Conservation (phyloP, 2,797 vertebrate species). For the Sparus aurata region DNA sequence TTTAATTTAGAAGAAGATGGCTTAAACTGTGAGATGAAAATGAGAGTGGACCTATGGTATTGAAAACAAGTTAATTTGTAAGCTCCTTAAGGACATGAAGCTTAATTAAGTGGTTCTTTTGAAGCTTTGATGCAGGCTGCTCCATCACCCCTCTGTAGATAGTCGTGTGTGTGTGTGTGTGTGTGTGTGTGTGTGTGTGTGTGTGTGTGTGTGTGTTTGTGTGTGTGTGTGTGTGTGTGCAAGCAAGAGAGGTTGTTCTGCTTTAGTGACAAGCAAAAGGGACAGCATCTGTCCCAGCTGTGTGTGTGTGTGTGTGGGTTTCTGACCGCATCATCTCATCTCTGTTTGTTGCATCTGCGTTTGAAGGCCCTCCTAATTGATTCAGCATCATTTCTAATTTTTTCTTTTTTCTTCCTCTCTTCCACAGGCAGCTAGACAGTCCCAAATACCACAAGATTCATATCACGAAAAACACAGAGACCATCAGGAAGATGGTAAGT, state of each 20-base stretch:
- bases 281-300: slow-evolving; percentile 50
- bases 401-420: slow-evolving; percentile 10
- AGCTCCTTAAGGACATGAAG: slow-evolving; percentile 77
- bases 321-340: slow-evolving; percentile 43
- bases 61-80: slow-evolving; percentile 79
- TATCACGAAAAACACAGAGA: slow-evolving; percentile 99
- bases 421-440: slow-evolving; percentile 93
- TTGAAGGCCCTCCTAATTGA: slow-evolving; percentile 52
- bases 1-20: slow-evolving; percentile 44
- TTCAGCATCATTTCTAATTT: slow-evolving; percentile 43
- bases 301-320: slow-evolving; percentile 58
- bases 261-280: slow-evolving; percentile 53
- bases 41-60: slow-evolving; percentile 61
- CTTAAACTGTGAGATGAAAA: slow-evolving; percentile 58
- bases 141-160: slow-evolving; percentile 66
- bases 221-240: slow-evolving; percentile 27
- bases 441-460: slow-evolving; percentile 91
- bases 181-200: slow-evolving; percentile 18
- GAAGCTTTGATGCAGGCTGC: slow-evolving; percentile 72
- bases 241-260: slow-evolving; percentile 25
- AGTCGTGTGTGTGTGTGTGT: slow-evolving; percentile 19
- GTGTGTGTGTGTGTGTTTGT: neutral
- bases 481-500: slow-evolving; percentile 95
- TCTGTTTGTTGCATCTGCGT: slow-evolving; percentile 44
- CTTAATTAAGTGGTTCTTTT: slow-evolving; percentile 80